phyloP scores from a whole-genome alignment of 2,888 invertebrate genomes.

The Stenchaetothrips biformis region DNA sequence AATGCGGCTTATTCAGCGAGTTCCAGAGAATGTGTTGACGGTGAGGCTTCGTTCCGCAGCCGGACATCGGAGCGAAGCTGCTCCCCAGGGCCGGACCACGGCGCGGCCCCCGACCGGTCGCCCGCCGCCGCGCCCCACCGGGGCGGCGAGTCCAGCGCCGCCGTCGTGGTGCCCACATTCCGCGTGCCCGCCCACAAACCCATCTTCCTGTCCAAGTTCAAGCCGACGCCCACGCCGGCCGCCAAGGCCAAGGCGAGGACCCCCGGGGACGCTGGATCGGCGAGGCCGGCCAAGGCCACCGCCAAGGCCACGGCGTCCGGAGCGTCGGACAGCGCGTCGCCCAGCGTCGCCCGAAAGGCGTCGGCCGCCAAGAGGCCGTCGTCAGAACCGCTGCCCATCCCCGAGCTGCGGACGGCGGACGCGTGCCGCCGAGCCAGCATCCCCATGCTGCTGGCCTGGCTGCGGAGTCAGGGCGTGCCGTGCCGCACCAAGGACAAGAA shows the following conservation, averaged over 20 bases:
- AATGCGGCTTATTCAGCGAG: too few relatives aligned
- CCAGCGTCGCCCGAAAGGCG: background rate
- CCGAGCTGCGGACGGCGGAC: background rate
- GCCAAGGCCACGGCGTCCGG: background rate
- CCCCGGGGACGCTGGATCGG: background rate
- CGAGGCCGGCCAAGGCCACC: background rate
- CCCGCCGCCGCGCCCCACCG: background rate
- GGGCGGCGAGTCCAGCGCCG: too few relatives aligned
- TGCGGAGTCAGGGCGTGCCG: background rate
- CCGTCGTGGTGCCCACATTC: background rate
- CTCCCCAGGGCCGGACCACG: background rate
- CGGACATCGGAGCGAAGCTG: background rate
- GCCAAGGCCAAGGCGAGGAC: background rate
- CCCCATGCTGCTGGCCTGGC: constrained; percentile 4
- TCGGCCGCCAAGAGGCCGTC: background rate
- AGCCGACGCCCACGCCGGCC: background rate
- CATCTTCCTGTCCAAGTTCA: background rate
- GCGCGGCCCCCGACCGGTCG: too few relatives aligned
- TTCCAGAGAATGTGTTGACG: too few relatives aligned
- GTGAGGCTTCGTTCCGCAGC: too few relatives aligned
- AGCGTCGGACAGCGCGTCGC: background rate
- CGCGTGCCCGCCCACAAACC: background rate
- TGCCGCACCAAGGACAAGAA: constrained; percentile 13
- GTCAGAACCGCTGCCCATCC: background rate
- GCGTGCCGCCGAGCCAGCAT: background rate